Conservation (phyloP, 2,797 vertebrate genomes). For the Platyrinchus mystaceus region DNA sequence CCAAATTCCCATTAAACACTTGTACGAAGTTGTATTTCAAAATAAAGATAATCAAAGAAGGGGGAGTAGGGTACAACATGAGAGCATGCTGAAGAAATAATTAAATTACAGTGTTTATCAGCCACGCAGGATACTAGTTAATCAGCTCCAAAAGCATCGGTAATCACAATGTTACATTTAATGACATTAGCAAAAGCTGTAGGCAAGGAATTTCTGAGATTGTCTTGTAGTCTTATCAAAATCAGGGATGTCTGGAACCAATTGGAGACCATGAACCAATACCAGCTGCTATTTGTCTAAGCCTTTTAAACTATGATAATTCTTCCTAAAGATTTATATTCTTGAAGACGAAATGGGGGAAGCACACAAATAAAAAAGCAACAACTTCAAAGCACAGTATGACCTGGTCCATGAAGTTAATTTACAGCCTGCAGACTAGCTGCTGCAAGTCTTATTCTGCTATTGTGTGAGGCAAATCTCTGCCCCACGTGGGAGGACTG, state of each 20-base stretch:
- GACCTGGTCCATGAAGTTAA: conserved; percentile 45
- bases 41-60: not conserved
- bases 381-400: conserved; percentile 22
- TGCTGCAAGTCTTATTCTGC: not conserved
- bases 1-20: not conserved
- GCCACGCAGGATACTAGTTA: not conserved
- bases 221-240: conserved; percentile 56
- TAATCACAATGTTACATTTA: conserved; percentile 27
- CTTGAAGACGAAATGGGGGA: conserved; percentile 24
- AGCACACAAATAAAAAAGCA: conserved; percentile 41
- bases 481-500: not conserved
- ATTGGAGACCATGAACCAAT: conserved; percentile 49
- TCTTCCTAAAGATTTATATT: conserved; percentile 45
- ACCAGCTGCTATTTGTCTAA: conserved; percentile 53
- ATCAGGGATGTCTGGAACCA: conserved; percentile 63
- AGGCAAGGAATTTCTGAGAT: conserved; percentile 46
- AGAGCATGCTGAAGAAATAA: conserved; percentile 9
- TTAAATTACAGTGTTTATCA: conserved; percentile 31
- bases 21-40: not conserved
- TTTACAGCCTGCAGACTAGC: conserved; percentile 35
- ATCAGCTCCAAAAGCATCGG: conserved; percentile 7
- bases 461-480: conserved; percentile 29
- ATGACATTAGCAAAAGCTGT: conserved; percentile 54
- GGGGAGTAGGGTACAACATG: not conserved
- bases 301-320: conserved; percentile 53